Percentiles rank a stretch among this genome's conserved stretches.
Conservation (phyloP, 1,140 invertebrate genomes). For the Chironomus tepperi region DNA sequence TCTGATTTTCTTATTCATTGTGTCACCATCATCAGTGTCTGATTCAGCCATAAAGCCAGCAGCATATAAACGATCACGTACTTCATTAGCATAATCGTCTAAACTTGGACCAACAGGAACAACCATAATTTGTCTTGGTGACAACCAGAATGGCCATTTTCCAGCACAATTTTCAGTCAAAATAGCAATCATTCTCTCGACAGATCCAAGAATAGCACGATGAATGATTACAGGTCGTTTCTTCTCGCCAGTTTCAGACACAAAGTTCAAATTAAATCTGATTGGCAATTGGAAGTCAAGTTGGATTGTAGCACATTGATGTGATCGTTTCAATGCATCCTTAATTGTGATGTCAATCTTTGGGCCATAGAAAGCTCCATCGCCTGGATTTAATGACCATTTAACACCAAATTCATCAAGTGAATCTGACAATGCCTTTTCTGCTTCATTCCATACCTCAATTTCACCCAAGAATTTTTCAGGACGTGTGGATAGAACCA, state of each 20-base stretch:
- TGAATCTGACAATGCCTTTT: constrained; percentile 80
- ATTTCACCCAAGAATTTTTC: constrained; percentile 92
- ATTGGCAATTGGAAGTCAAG: constrained; percentile 96
- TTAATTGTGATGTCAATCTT: constrained; percentile 98
- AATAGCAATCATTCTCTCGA: constrained; percentile 98
- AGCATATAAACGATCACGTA: constrained; percentile 61
- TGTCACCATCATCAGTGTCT: constrained; percentile 87
- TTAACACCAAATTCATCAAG: constrained; percentile 75
- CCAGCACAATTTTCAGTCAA: constrained; percentile 94
- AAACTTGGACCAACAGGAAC: constrained; percentile 78
- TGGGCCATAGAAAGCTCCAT: constrained; percentile 98
- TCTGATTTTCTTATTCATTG: constrained; percentile 96
- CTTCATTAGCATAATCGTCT: constrained; percentile 78
- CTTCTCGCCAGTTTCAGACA: constrained; percentile 78
- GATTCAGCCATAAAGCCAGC: constrained; percentile 88
- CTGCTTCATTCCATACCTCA: constrained; percentile 84
- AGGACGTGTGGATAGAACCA: constrained; percentile 88
- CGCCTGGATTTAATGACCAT: constrained; percentile 85
- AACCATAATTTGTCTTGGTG: constrained; percentile 86
- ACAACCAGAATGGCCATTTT: constrained; percentile 99
- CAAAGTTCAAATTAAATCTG: constrained; percentile 78
- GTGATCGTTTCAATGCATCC: constrained; percentile 81
- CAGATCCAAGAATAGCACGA: constrained; percentile 91
- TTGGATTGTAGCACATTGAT: constrained; percentile 98
- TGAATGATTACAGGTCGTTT: constrained; percentile 96